These are phyloP conservation scores for Zaprionus davidi DNA, from an alignment of 1,140 invertebrate species.

Conservation along the genomic window DNA sequence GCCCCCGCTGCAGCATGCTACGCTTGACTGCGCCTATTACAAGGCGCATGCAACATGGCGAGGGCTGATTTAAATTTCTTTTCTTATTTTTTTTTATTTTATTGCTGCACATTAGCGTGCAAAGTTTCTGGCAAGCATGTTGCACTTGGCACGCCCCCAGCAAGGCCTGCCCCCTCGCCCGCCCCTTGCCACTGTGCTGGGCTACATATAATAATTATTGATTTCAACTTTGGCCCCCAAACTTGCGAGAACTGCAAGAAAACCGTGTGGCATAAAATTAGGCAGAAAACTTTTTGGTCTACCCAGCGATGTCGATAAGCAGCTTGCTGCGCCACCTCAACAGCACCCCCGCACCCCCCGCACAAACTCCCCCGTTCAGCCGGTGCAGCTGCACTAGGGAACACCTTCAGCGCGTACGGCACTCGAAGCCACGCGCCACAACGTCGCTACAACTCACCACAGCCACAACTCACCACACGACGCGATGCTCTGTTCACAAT, in stretches of 20 bases:
- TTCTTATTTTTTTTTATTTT: constrained; percentile 32
- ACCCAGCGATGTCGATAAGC: constrained; percentile 43
- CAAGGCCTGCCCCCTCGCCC: too few species aligned
- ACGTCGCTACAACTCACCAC: background rate
- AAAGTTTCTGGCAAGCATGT: constrained; percentile 76
- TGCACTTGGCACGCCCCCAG: constrained; percentile 44
- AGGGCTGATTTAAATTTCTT: constrained; percentile 63
- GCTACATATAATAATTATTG: constrained; percentile 72
- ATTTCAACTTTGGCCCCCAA: constrained; percentile 68
- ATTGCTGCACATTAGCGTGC: constrained; percentile 75
- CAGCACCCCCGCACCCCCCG: constrained; percentile 5
- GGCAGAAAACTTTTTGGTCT: constrained; percentile 50
- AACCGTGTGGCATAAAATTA: constrained; percentile 53
- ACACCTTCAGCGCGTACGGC: constrained; percentile 27
- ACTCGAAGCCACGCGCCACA: constrained; percentile 24
- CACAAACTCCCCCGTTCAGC: background rate
- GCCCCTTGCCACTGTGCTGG: constrained; percentile 13
- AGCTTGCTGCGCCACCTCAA: constrained; percentile 26
- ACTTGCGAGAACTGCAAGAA: constrained; percentile 28
- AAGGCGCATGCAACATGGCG: constrained; percentile 66
- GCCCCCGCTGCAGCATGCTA: background rate
- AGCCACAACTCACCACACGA: constrained; percentile 41
- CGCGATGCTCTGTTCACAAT: constrained; percentile 54
- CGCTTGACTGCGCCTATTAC: constrained; percentile 25
- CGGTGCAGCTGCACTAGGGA: constrained; percentile 49